phyloP scores from a whole-genome alignment of 2,888 invertebrate species.

The Leptura quadrifasciata region DNA sequence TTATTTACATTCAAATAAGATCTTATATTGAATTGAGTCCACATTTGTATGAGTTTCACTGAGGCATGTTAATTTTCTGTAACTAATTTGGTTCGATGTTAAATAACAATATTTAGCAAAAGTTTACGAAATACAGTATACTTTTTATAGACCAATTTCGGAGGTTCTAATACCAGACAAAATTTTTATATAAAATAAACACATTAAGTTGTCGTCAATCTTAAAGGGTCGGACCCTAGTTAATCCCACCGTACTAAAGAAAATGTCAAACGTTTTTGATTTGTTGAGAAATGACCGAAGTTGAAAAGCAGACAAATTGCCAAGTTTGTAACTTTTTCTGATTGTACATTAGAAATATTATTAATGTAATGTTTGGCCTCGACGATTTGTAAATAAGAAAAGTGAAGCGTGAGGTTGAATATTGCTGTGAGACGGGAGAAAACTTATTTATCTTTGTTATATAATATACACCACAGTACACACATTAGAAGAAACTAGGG shows the following conservation, averaged over 20 bases:
- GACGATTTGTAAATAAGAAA: background rate
- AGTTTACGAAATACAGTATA: too few relatives aligned
- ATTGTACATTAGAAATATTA: conserved; percentile 18
- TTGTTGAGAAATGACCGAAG: conserved; percentile 30
- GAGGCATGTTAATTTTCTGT: too few relatives aligned
- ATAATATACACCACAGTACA: too few relatives aligned
- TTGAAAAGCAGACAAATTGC: conserved; percentile 33
- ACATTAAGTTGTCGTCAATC: conserved; percentile 19
- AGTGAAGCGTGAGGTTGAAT: background rate
- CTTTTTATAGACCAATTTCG: too few relatives aligned
- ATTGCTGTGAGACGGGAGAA: background rate
- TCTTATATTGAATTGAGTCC: too few relatives aligned
- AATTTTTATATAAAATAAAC: conserved; percentile 1
- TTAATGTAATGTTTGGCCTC: conserved; percentile 8
- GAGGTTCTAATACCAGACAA: background rate
- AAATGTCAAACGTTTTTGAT: conserved; percentile 27
- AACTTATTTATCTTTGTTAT: too few relatives aligned
- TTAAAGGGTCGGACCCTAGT: conserved; percentile 9
- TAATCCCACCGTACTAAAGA: conserved; percentile 11
- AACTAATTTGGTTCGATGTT: background rate
- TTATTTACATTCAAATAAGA: too few relatives aligned
- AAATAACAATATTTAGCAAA: too few relatives aligned
- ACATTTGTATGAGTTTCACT: too few relatives aligned
- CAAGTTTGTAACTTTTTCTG: conserved; percentile 32
- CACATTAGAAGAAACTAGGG: too few relatives aligned